These are phyloP conservation scores for Scartelaos histophorus DNA, from an alignment of 2,113 vertebrate species.

Conservation along the genomic window DNA sequence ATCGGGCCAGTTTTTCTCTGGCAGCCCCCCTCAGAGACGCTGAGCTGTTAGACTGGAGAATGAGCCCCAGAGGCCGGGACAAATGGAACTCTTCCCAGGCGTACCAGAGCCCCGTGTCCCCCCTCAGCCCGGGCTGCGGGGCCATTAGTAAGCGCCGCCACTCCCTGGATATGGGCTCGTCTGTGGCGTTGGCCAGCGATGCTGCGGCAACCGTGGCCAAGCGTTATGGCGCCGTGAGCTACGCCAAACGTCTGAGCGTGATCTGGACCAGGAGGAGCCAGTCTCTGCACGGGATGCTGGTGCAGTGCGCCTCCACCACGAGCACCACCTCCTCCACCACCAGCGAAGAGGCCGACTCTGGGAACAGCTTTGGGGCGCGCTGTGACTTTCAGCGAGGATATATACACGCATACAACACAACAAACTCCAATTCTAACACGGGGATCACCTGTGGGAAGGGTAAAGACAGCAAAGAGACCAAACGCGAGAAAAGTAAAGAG, in stretches of 20 bases:
- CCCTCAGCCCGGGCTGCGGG: constrained; percentile 47
- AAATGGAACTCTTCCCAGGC: constrained; percentile 77
- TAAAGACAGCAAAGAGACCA: constrained; percentile 33
- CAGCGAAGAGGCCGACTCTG: constrained; percentile 57
- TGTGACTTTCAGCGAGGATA: constrained; percentile 65
- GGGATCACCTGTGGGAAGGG: constrained; percentile 29
- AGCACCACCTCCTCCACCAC: constrained; percentile 67
- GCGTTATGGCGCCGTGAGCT: constrained; percentile 71
- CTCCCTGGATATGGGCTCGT: constrained; percentile 85
- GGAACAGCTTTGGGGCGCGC: constrained; percentile 26
- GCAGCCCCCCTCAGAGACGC: constrained; percentile 66
- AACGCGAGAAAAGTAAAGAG: constrained; percentile 48
- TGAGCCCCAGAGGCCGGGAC: constrained; percentile 53
- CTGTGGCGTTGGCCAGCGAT: constrained; percentile 62
- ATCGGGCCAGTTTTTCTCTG: constrained; percentile 69
- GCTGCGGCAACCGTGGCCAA: constrained; percentile 61
- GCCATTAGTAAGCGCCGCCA: constrained; percentile 81
- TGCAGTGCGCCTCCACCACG: constrained; percentile 72
- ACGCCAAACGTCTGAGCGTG: constrained; percentile 86
- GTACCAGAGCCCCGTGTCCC: constrained; percentile 71
- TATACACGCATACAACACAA: constrained; percentile 75
- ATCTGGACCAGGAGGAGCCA: constrained; percentile 88
- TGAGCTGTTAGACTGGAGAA: constrained; percentile 65
- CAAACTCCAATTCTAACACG: constrained; percentile 76
- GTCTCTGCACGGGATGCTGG: constrained; percentile 87